Base-by-base conservation (phyloP, 2,113 vertebrate species). In the Galeopterus variegatus region DNA sequence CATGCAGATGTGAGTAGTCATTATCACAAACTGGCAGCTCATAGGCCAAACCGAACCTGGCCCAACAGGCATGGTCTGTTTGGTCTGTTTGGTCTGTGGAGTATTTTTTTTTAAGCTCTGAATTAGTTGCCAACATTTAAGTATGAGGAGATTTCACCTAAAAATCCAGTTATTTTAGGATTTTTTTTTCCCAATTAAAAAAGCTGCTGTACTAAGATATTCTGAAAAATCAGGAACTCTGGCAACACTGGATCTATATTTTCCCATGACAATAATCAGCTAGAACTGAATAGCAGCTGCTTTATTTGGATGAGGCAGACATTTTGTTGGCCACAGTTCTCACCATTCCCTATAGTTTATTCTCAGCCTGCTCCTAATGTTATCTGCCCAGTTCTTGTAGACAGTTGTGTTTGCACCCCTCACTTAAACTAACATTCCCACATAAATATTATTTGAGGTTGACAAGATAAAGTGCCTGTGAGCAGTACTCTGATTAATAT, bases 111-210 rank as follows among this genome's bases (percentile, higher is more conserved):
- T 89, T 69, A 84, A 89, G 89, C 72, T 95, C 18, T 80, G 41
- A 93, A 85, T 90, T 67, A 54, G 33, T 93, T 90, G 41, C 28
- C 21, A 86, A 19, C 10, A 81, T 95, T 90, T 93, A 81, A 90
- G 69, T 85, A 69, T 64, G 48, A 79, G 24, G 24, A 77, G 54
- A 80, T 84, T 95, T 93, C 65, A 93, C 64, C 73, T 67, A 58
- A 82, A 95, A 95, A 89, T 72, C 5, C 45, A 92, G 18, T 79
- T 84, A 56, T 50, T 81, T 93, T 85, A 65, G 8, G 36, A 72
- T 73, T 89, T 83, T 92, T 72, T 58, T 75, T 41, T 33, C 19
- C 17, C 36, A 91, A 94, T 15, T 76, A 52, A 28, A 76, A 58
- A 90, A 87, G 14, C 50, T 9, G 18, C 8, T 88, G 8, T 92